Evolutionary conservation across 2,113 vertebrate species (phyloP).

Genomic region (Sinosuthora webbiana): DNA sequence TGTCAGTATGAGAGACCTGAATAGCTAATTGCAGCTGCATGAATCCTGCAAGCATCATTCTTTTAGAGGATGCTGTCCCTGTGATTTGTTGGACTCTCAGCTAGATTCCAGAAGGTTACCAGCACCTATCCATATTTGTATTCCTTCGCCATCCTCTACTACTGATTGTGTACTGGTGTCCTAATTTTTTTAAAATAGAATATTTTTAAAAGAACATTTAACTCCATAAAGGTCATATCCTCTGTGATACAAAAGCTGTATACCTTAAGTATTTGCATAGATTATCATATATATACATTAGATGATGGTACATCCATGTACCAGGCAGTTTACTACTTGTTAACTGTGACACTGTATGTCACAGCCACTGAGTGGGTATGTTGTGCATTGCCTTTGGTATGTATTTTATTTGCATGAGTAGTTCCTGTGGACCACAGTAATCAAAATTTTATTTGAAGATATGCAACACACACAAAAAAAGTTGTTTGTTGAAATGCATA

Average conservation of each 20-base stretch:
- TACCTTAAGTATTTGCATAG: not conserved
- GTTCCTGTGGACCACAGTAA: not conserved
- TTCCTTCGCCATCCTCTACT: not conserved
- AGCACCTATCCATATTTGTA: not conserved
- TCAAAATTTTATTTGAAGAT: not conserved
- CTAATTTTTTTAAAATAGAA: not conserved
- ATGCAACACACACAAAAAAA: not conserved
- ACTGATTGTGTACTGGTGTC: not conserved
- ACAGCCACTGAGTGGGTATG: not conserved
- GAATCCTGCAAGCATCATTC: not conserved
- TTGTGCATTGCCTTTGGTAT: not conserved
- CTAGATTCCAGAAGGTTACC: not conserved
- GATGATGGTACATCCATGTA: accelerated
- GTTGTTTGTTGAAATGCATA: not conserved
- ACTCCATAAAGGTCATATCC: not conserved
- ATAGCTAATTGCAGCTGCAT: not conserved
- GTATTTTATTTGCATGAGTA: not conserved
- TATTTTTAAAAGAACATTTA: not conserved
- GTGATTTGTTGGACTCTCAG: not conserved
- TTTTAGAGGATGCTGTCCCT: not conserved
- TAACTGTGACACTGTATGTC: not conserved
- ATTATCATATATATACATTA: not conserved
- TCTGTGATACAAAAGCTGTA: not conserved
- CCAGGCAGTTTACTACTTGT: not conserved
- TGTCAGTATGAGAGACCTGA: not conserved